These are phyloP conservation scores for Shargacucullia verbasci DNA, from an alignment of 2,888 invertebrate species.

Conservation along the genomic window DNA sequence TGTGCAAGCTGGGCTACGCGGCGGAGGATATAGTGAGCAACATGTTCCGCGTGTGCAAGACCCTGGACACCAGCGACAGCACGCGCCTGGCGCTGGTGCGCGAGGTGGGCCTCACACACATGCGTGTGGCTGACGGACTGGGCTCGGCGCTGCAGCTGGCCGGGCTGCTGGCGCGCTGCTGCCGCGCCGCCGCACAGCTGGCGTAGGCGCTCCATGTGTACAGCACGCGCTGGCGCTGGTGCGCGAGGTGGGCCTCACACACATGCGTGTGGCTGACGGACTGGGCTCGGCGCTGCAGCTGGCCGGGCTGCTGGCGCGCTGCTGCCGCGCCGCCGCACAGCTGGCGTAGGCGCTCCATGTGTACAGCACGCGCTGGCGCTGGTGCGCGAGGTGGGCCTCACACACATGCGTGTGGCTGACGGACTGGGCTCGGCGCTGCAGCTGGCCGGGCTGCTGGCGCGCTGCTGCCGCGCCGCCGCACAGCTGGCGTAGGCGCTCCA, in stretches of 20 bases:
- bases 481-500: slow-evolving; percentile 90
- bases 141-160: slow-evolving; percentile 96
- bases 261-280: slow-evolving; percentile 77
- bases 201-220: no score
- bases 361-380: slow-evolving; percentile 94
- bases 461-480: slow-evolving; percentile 90
- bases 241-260: no score
- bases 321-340: slow-evolving; percentile 89
- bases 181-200: slow-evolving; percentile 78
- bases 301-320: slow-evolving; percentile 95
- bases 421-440: slow-evolving; percentile 96
- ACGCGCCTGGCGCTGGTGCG: slow-evolving; percentile 95
- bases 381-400: slow-evolving; percentile 96
- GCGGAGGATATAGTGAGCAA: slow-evolving; percentile 99
- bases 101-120: slow-evolving; percentile 97
- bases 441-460: slow-evolving; percentile 96
- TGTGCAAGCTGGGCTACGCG: slow-evolving; percentile 98
- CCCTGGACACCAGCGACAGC: slow-evolving; percentile 93
- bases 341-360: slow-evolving; percentile 91
- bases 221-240: no score
- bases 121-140: slow-evolving; percentile 97
- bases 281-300: slow-evolving; percentile 97
- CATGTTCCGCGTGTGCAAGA: slow-evolving; percentile 98
- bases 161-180: slow-evolving; percentile 95
- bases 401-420: slow-evolving; percentile 97